Conservation (phyloP, 2,888 invertebrate genomes). For the Salticus scenicus region DNA sequence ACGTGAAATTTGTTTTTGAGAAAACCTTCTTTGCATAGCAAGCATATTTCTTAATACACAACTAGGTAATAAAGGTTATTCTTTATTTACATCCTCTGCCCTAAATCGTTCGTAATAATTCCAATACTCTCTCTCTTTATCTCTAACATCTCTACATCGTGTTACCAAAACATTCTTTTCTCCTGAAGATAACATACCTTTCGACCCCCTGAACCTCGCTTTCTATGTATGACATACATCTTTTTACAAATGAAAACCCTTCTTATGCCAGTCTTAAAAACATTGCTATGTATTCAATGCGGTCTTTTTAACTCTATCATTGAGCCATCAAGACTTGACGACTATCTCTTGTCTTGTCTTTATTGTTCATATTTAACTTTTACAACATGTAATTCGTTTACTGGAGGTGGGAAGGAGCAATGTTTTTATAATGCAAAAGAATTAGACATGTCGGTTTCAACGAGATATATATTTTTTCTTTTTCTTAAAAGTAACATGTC, state of each 20-base stretch:
- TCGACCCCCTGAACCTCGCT: background rate
- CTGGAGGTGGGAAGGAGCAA: background rate
- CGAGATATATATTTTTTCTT: too few species aligned
- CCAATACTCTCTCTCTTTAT: background rate
- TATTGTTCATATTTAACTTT: background rate
- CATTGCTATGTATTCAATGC: slow-evolving; percentile 31
- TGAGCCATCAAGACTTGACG: slow-evolving; percentile 44
- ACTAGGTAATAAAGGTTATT: background rate
- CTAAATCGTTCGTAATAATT: background rate
- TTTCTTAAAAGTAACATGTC: too few species aligned
- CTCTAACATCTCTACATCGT: background rate
- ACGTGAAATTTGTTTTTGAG: too few species aligned
- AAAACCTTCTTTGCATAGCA: too few species aligned
- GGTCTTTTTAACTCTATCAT: slow-evolving; percentile 48
- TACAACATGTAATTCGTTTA: slow-evolving; percentile 50
- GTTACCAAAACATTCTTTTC: background rate
- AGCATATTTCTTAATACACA: too few species aligned
- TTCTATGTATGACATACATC: background rate
- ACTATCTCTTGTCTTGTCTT: slow-evolving; percentile 9
- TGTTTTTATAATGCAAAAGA: too few species aligned
- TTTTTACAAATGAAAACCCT: background rate
- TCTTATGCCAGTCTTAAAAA: slow-evolving; percentile 16
- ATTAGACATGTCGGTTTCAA: too few species aligned
- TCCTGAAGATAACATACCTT: background rate
- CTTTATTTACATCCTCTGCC: background rate